A percentile compares a stretch with the other conserved stretches of the same genome.
Conservation (phyloP, 2,797 vertebrate species). For the Crenichthys baileyi region DNA sequence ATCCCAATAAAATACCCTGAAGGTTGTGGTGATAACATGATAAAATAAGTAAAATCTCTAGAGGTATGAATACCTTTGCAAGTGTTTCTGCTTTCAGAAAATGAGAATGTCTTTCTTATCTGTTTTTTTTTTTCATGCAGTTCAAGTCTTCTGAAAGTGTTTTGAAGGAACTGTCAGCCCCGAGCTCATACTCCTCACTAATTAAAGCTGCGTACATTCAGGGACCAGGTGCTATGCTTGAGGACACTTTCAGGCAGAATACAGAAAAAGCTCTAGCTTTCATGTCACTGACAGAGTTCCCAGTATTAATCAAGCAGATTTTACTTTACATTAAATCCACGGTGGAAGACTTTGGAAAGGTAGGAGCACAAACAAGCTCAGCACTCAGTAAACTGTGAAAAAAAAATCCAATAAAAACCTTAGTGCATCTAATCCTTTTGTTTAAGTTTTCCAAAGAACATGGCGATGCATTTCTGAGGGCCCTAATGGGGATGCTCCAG, state of each 20-base stretch:
- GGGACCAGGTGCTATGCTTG: slow-evolving; percentile 65
- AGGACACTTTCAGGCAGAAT: slow-evolving; percentile 63
- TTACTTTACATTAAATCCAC: slow-evolving; percentile 88
- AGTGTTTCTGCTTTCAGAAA: not conserved
- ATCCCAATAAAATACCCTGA: not conserved
- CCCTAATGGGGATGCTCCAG: slow-evolving; percentile 81
- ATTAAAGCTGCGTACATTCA: slow-evolving; percentile 81
- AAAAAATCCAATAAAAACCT: not conserved
- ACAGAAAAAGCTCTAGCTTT: slow-evolving; percentile 66
- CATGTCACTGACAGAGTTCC: slow-evolving; percentile 70
- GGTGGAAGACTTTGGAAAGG: slow-evolving; percentile 84
- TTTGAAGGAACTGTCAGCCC: slow-evolving; percentile 6
- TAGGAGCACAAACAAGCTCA: slow-evolving; percentile 64
- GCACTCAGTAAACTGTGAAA: not conserved
- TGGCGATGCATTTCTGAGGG: slow-evolving; percentile 65
- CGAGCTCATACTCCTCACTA: slow-evolving; percentile 70
- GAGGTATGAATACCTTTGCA: not conserved
- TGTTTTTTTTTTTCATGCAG: slow-evolving; percentile 56
- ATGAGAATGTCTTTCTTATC: not conserved
- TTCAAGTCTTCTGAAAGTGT: slow-evolving; percentile 63
- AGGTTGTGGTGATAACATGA: not conserved
- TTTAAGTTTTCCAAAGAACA: slow-evolving; percentile 71
- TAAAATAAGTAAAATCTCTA: not conserved
- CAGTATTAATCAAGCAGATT: slow-evolving; percentile 82
- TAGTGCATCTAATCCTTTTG: not conserved